Evolutionary conservation across 2,888 invertebrate genomes (phyloP).

Genomic region (Yponomeuta cagnagella): DNA sequence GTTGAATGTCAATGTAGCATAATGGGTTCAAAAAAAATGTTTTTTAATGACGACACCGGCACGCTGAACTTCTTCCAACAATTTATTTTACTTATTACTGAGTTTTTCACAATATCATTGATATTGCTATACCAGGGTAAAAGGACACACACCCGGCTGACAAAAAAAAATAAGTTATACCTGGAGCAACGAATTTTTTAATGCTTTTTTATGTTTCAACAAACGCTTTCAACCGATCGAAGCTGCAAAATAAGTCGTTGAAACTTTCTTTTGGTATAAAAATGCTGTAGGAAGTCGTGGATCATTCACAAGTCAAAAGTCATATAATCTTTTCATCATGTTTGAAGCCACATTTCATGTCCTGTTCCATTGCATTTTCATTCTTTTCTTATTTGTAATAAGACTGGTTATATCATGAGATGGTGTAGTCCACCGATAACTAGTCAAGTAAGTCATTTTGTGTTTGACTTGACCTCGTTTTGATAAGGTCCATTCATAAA

Average conservation of each 20-base stretch:
- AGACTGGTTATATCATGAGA: background rate
- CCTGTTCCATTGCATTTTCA: background rate
- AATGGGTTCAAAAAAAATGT: background rate
- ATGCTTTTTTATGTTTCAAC: no score
- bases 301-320: conserved; percentile 9
- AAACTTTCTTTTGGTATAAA: background rate
- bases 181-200: no score
- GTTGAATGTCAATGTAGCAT: conserved; percentile 9
- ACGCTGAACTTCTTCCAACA: background rate
- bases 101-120: no score
- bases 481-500: conserved; percentile 14
- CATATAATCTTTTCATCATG: conserved; percentile 3
- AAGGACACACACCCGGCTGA: no score
- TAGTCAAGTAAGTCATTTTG: conserved; percentile 2
- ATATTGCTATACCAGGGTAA: no score
- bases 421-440: conserved; percentile 1
- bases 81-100: no score
- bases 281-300: background rate
- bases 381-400: background rate
- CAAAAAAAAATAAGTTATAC: no score
- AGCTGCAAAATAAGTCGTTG: background rate
- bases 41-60: background rate
- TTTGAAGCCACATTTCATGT: background rate
- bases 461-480: conserved; percentile 13
- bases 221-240: no score